Conservation (phyloP, 2,113 vertebrate species). For the Eurypyga helias region DNA sequence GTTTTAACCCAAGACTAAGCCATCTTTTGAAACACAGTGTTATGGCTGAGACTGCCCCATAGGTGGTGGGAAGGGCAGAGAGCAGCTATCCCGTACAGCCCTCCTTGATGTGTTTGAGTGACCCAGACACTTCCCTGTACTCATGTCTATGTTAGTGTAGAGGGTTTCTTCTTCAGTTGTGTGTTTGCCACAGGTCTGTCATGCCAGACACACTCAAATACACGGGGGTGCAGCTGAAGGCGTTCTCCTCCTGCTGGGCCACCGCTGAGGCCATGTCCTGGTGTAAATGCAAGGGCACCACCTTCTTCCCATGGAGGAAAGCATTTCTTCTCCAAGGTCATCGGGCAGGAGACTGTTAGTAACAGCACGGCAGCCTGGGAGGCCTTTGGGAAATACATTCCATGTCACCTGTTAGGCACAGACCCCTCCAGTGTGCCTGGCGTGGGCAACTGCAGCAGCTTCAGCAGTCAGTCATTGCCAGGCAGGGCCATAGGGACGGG, state of each 20-base stretch:
- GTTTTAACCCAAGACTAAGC: neutral
- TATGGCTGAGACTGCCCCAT: neutral
- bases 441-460: neutral
- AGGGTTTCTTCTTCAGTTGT: neutral
- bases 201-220: neutral
- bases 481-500: accelerated
- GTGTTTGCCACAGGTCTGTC: neutral
- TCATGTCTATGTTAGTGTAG: neutral
- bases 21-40: neutral
- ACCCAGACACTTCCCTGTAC: too few relatives aligned
- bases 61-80: neutral
- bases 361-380: neutral
- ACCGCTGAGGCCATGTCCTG: neutral
- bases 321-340: neutral
- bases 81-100: neutral
- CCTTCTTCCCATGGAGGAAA: neutral
- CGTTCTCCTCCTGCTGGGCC: neutral
- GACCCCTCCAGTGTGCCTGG: neutral
- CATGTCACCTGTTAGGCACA: neutral
- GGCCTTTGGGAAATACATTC: neutral
- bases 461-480: accelerated
- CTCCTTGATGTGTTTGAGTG: neutral
- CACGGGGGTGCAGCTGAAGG: neutral
- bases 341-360: accelerated
- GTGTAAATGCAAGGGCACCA: accelerated